Conservation (phyloP, 2,113 vertebrate genomes). For the Parotia lawesii region DNA sequence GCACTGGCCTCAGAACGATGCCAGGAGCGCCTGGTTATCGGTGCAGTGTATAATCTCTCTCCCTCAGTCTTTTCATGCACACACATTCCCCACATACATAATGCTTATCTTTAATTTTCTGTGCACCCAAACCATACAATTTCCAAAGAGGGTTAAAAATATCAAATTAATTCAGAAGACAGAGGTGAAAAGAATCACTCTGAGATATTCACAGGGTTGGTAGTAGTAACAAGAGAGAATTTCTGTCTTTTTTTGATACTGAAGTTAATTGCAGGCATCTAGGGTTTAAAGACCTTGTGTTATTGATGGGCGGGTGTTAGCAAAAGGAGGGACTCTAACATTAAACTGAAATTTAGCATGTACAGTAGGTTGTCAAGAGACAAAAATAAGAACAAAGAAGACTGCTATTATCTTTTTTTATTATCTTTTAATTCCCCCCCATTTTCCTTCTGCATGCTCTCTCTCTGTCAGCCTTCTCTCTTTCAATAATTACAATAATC, state of each 20-base stretch:
- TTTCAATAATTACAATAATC: slow-evolving; percentile 72
- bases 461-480: slow-evolving; percentile 51
- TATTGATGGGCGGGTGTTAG: slow-evolving; percentile 18
- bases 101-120: background rate
- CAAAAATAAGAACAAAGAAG: slow-evolving; percentile 61
- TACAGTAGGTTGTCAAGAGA: slow-evolving; percentile 46
- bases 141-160: slow-evolving; percentile 15
- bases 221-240: background rate
- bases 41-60: background rate
- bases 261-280: slow-evolving; percentile 47
- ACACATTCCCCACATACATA: background rate
- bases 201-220: background rate
- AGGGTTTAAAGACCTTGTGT: slow-evolving; percentile 25
- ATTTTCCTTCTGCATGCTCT: slow-evolving; percentile 21
- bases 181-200: background rate
- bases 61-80: background rate
- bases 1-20: background rate
- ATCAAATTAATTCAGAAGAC: background rate
- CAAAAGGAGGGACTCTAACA: slow-evolving; percentile 25
- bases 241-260: background rate
- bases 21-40: background rate
- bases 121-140: background rate
- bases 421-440: slow-evolving; percentile 61
- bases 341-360: slow-evolving; percentile 53
- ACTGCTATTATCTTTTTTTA: slow-evolving; percentile 64